Evolutionary conservation across 2,113 vertebrate species (phyloP).

Genomic region (Phycodurus eques): DNA sequence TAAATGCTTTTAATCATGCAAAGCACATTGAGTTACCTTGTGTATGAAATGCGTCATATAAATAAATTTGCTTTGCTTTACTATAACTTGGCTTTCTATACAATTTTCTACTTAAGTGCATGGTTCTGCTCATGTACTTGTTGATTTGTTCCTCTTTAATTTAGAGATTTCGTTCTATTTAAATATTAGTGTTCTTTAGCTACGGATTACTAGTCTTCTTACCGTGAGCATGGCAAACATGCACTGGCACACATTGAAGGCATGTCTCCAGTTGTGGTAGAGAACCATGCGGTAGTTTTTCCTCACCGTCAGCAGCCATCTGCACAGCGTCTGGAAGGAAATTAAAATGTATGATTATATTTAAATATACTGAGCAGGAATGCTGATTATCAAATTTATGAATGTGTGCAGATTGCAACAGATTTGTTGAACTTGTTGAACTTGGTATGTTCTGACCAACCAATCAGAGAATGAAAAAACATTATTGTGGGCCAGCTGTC

Average conservation of each 20-base stretch:
- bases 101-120: no score
- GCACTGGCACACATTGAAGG: slow-evolving; percentile 98
- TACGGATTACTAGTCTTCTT: slow-evolving; percentile 37
- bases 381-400: no score
- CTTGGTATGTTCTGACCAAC: no score
- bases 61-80: no score
- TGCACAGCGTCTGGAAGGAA: slow-evolving; percentile 86
- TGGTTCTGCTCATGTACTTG: neutral
- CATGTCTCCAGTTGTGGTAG: slow-evolving; percentile 99
- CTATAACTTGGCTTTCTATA: neutral
- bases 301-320: slow-evolving; percentile 96
- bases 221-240: slow-evolving; percentile 98
- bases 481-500: no score
- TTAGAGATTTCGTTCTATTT: neutral
- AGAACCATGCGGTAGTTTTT: slow-evolving; percentile 99
- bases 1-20: no score
- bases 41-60: no score
- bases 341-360: neutral
- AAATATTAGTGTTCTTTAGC: neutral
- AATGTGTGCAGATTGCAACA: no score
- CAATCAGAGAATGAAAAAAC: no score
- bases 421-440: no score
- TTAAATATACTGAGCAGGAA: no score
- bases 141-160: neutral
- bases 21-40: no score